Base-by-base conservation (phyloP, 2,888 invertebrate species). In the Stramonita haemastoma region DNA sequence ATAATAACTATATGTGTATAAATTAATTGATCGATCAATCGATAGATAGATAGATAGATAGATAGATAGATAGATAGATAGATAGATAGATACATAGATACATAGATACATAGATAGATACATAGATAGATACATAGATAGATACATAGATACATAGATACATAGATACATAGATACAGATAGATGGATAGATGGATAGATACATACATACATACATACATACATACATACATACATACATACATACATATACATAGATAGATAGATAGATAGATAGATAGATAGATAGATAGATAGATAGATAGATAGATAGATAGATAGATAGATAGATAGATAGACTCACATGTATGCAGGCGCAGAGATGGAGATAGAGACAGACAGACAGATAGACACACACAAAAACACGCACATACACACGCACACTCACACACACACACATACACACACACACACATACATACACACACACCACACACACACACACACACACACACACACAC, bases 401-500 rank as follows among this genome's bases (percentile, higher is more conserved):
- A n/a, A 77, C 77, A 77, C 77, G 29, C 77, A 77, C 77, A 77
- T 11, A 77, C 77, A 29, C 77, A 77, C 77, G 29, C 77, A 77
- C 77, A 77, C 77, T 8, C 29, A 77, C 77, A 77, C 77, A 77
- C 29, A 29, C 77, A 29, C 77, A 77, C 11, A 77, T 29, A 77
- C 77, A 77, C 77, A 77, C 77, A 77, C 77, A 29, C 77, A 77
- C 32, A 77, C 77, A 77, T 29, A 77, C 77, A 77, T 29, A 77
- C 77, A 77, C 77, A 77, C 77, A 77, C 77, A 77, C 29, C 83
- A 36, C 83, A 83, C 36, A 83, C 83, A 36, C 46, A 17, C 83
- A 83, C 83, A 83, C 83, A 83, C 36, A 36, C 83, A 36, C 83
- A 36, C 83, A 36, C 83, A 36, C 83, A 36, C 83, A 36, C 36